These are phyloP conservation scores for Escarpia spicata DNA, from an alignment of 2,888 invertebrate species.

Conservation along the genomic window DNA sequence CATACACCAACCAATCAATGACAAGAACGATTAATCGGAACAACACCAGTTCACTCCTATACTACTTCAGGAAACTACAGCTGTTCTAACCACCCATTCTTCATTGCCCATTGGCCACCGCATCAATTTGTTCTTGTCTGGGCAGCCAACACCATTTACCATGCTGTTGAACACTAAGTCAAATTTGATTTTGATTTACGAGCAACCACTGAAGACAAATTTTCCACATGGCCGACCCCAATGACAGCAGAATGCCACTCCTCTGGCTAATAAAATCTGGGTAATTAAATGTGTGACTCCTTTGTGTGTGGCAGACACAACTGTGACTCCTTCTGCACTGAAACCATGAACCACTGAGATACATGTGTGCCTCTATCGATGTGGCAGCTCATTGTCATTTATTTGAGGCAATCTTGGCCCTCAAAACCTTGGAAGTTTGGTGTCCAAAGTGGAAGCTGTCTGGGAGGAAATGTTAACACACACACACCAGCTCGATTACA, in stretches of 20 bases:
- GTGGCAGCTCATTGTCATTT: too few relatives aligned
- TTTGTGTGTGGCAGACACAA: background rate
- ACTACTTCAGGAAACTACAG: background rate
- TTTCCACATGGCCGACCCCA: constrained; percentile 8
- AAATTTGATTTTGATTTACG: constrained; percentile 16
- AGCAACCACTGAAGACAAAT: background rate
- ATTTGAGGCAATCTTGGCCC: too few relatives aligned
- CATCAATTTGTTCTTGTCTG: constrained; percentile 1
- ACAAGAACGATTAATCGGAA: too few relatives aligned
- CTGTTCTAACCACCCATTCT: background rate
- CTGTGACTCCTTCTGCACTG: background rate
- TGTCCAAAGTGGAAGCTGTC: too few relatives aligned
- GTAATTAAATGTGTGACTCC: background rate
- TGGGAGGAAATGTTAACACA: too few relatives aligned
- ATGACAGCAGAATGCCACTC: background rate
- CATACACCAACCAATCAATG: too few relatives aligned
- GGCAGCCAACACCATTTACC: background rate
- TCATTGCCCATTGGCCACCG: background rate
- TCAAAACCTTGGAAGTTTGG: too few relatives aligned
- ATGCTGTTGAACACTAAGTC: background rate
- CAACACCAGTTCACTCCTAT: background rate
- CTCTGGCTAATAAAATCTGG: constrained; percentile 11
- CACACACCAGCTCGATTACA: too few relatives aligned
- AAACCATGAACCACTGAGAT: too few relatives aligned
- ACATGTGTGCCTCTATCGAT: too few relatives aligned